Conservation (phyloP, 2,888 invertebrate species). For the Pheosia gnoma region DNA sequence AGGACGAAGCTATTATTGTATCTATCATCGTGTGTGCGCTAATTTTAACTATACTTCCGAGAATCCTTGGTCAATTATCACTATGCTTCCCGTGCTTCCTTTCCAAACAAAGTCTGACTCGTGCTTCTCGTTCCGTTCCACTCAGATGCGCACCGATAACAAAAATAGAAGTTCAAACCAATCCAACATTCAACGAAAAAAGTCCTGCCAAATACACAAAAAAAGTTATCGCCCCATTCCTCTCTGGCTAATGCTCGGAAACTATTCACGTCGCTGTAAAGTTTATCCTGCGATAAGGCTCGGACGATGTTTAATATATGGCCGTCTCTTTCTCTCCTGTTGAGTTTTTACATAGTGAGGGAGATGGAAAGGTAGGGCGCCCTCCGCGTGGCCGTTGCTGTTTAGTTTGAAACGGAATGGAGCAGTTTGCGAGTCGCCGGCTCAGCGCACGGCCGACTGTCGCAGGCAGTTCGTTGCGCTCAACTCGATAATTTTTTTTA, state of each 20-base stretch:
- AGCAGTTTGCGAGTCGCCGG: conserved; percentile 84
- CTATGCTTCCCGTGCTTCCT: conserved; percentile 57
- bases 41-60: conserved; percentile 55
- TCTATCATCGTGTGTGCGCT: conserved; percentile 39
- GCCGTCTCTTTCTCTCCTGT: conserved; percentile 62
- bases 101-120: conserved; percentile 50
- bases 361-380: conserved; percentile 77
- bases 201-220: conserved; percentile 78
- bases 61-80: conserved; percentile 56
- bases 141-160: conserved; percentile 55
- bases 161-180: conserved; percentile 70
- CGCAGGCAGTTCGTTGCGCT: conserved; percentile 74
- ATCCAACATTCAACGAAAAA: conserved; percentile 66
- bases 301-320: conserved; percentile 55
- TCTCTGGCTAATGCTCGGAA: conserved; percentile 72
- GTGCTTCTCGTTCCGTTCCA: conserved; percentile 49
- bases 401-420: conserved; percentile 73
- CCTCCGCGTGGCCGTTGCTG: conserved; percentile 77
- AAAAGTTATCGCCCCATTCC: conserved; percentile 74
- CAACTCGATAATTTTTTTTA: conserved; percentile 69
- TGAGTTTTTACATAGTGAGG: conserved; percentile 60
- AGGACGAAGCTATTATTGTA: conserved; percentile 37
- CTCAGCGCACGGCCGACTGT: conserved; percentile 74
- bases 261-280: conserved; percentile 78
- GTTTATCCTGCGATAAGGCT: conserved; percentile 80